Evolutionary conservation across 2,113 vertebrate genomes (phyloP), one percentile per base, ranked within the genome.

Genomic region (Macquaria ambigua): DNA sequence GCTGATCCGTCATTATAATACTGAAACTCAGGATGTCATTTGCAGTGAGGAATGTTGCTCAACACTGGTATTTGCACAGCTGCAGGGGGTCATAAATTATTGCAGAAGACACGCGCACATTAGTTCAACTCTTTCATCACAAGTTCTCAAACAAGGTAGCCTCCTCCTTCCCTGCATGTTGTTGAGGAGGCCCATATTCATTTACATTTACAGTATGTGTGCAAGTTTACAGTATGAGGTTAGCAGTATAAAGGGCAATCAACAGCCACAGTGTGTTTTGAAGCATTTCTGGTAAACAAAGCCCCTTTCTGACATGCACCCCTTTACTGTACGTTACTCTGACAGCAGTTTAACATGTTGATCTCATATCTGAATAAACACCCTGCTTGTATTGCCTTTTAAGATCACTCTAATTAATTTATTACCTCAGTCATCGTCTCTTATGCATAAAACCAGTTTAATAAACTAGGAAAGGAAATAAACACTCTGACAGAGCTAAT

Each of bases 31-130:
- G 55, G 78, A 85, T 61, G 56, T 93, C 88, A 79, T 90, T 84
- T 74, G 87, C 69, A 14, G 74, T 89, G 91, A 92, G 87, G 79
- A 90, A 92, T 92, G 89, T 88, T 92, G 89, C 88, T 92, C 73
- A 50, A 89, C 81, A 31, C 53, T 87, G 89, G 55, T 90, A 90
- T 93, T 94, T 93, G 82, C 91, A 87, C 93, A 93, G 92, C 93
- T 93, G 93, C 88, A 89, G 90, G 86, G 85, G 72, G 61, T 84
- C 87, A 88, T 95, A 82, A 90, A 92, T 93, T 92, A 93, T 79
- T 78, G 21, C 70, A 28, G 74, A 58, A 61, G 81, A 90, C 91
- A 82, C 48, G n/a, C 43, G 66, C 46, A 79, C 86, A 85, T 91
- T 87, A 90, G 77, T 68, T 82, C 66, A 88, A 85, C 85, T 90